phyloP scores from a whole-genome alignment of 2,888 invertebrate species.

The Coenonympha glycerion region DNA sequence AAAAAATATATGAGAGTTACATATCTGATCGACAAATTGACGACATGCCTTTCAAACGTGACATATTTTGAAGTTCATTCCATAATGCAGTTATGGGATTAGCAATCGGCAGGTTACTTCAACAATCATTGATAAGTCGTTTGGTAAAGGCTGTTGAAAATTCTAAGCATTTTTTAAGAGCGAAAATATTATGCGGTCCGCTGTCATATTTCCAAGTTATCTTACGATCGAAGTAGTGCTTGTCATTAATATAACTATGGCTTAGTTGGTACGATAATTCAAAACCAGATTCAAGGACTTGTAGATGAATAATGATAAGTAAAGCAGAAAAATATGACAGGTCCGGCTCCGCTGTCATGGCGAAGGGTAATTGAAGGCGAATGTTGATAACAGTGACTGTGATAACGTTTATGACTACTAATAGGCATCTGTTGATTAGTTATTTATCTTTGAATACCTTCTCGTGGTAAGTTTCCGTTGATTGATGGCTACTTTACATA shows the following conservation, averaged over 20 bases:
- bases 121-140: not conserved
- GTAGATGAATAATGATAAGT: conserved; percentile 22
- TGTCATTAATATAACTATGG: conserved; percentile 20
- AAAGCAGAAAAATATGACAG: conserved; percentile 20
- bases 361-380: not conserved
- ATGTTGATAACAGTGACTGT: not conserved
- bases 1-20: too few relatives aligned
- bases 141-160: not conserved
- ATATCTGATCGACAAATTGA: too few relatives aligned
- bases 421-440: not conserved
- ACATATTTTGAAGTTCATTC: too few relatives aligned
- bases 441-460: not conserved
- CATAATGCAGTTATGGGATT: too few relatives aligned
- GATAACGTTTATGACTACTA: not conserved
- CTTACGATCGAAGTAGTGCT: conserved; percentile 11
- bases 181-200: conserved; percentile 1
- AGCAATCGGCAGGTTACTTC: too few relatives aligned
- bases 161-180: not conserved
- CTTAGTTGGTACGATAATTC: conserved; percentile 22
- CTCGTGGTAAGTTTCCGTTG: not conserved
- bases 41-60: too few relatives aligned
- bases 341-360: conserved; percentile 21
- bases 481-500: not conserved
- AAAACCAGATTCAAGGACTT: conserved; percentile 25
- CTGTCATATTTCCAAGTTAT: conserved; percentile 17